Conservation (phyloP, 2,113 vertebrate genomes). For the Phaethon lepturus region DNA sequence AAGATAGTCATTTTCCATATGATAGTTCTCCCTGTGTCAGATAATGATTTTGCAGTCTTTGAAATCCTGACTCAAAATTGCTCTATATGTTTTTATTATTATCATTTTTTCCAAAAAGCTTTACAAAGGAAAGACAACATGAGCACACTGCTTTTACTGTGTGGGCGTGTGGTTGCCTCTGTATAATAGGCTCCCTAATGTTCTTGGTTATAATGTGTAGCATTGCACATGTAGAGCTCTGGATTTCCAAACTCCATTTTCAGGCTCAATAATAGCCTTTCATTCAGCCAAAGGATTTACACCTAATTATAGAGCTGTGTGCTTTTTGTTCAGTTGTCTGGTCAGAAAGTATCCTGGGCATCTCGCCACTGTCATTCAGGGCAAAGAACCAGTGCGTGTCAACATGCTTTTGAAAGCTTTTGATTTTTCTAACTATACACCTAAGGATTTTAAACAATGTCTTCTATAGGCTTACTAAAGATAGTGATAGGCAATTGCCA, state of each 20-base stretch:
- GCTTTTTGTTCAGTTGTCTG: conserved; percentile 27
- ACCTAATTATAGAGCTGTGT: not conserved
- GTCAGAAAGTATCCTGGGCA: not conserved
- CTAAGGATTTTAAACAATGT: not conserved
- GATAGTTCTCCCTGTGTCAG: conserved; percentile 19
- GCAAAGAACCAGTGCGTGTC: not conserved
- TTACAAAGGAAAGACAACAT: conserved; percentile 61
- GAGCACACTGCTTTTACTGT: not conserved
- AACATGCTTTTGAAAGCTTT: conserved; percentile 9
- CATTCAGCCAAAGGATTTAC: not conserved
- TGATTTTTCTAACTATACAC: not conserved
- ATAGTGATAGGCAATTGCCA: not conserved
- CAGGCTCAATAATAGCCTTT: conserved; percentile 32
- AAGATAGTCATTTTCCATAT: conserved; percentile 40
- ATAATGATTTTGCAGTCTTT: conserved; percentile 47
- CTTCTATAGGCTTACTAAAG: not conserved
- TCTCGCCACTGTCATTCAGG: not conserved
- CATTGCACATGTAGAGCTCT: not conserved
- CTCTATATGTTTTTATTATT: conserved; percentile 54
- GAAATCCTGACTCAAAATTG: conserved; percentile 27
- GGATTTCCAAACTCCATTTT: conserved; percentile 41
- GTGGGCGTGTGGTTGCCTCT: not conserved
- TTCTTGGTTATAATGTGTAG: not conserved
- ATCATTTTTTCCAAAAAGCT: conserved; percentile 47
- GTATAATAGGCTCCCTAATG: conserved; percentile 10